These are phyloP conservation scores for Zophobas morio DNA, from an alignment of 1,140 invertebrate genomes.

Conservation along the genomic window DNA sequence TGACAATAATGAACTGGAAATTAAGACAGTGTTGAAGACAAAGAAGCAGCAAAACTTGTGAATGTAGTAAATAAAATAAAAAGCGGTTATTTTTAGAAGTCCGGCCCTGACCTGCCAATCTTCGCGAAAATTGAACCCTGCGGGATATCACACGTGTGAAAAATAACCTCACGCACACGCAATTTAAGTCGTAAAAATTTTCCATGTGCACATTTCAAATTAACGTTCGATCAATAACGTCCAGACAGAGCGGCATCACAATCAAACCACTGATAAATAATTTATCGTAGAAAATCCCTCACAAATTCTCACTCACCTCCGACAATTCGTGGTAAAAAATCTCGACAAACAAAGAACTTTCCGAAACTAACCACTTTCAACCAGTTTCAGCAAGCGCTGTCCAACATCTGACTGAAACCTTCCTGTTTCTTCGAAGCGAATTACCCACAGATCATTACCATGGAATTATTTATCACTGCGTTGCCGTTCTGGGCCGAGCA, in stretches of 20 bases:
- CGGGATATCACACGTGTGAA: no score
- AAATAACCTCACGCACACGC: no score
- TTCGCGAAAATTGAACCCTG: no score
- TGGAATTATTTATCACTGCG: not conserved
- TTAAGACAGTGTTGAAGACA: no score
- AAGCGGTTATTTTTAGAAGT: no score
- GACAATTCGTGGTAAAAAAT: not conserved
- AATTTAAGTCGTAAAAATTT: not conserved
- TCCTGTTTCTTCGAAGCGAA: not conserved
- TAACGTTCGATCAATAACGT: slow-evolving; percentile 7
- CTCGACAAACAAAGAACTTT: not conserved
- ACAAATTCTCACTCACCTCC: not conserved
- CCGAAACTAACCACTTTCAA: slow-evolving; percentile 7
- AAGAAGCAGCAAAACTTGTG: no score
- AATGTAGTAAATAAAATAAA: no score
- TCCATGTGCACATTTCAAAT: not conserved
- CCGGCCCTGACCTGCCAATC: no score
- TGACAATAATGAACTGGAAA: no score
- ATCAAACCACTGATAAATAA: not conserved
- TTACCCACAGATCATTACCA: not conserved
- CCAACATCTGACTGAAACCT: slow-evolving; percentile 4
- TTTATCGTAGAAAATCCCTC: no score
- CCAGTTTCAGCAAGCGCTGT: slow-evolving; percentile 4
- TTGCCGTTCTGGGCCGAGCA: not conserved
- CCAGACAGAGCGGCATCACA: slow-evolving; percentile 25